Conservation (phyloP, 2,797 vertebrate genomes). For the Pteronotus mesoamericanus region DNA sequence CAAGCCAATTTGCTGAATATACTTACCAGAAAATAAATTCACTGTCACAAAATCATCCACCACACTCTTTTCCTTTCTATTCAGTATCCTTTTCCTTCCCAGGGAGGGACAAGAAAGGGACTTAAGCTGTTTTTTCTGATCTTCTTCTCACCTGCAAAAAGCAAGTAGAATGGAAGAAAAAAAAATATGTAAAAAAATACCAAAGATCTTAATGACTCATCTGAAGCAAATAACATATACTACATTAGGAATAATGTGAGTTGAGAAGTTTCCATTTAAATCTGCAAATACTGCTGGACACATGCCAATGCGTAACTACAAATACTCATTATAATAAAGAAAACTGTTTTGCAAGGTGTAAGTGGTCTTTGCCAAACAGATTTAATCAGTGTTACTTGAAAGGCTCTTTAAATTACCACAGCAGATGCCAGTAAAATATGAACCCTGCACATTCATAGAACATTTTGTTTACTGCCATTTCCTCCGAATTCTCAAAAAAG, state of each 20-base stretch:
- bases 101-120: not conserved
- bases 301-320: not conserved
- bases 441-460: not conserved
- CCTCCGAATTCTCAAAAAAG: constrained; percentile 25
- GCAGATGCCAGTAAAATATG: constrained; percentile 47
- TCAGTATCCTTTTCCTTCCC: not conserved
- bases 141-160: not conserved
- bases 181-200: not conserved
- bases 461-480: constrained; percentile 27
- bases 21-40: not conserved
- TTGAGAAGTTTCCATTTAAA: not conserved
- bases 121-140: not conserved
- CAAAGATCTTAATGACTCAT: not conserved
- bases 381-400: constrained; percentile 48
- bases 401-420: constrained; percentile 31
- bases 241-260: not conserved
- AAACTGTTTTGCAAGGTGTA: constrained; percentile 41
- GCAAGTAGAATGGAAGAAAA: not conserved
- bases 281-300: not conserved
- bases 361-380: constrained; percentile 47
- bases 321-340: constrained; percentile 19
- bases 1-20: not conserved
- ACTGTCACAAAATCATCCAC: not conserved
- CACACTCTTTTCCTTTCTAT: not conserved
- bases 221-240: not conserved